A percentile compares a stretch with the other conserved stretches of the same genome.
phyloP scores from a whole-genome alignment of 2,113 vertebrate genomes.

The Pangasianodon hypophthalmus region DNA sequence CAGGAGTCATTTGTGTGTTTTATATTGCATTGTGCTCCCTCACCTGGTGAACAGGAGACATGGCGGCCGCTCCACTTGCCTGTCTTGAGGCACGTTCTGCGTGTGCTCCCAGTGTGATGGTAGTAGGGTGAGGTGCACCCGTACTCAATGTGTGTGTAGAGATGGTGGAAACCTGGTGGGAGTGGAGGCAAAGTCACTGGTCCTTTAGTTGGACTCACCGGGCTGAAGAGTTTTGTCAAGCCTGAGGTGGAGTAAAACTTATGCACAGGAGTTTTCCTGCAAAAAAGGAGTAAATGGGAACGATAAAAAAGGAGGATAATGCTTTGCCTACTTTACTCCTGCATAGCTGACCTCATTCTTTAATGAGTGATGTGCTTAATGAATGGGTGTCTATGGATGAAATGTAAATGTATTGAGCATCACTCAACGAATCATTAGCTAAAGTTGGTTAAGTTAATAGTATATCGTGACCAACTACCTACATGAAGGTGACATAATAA shows the following conservation, averaged over 20 bases:
- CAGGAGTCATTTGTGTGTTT: not conserved
- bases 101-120: constrained; percentile 87
- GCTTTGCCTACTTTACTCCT: not conserved
- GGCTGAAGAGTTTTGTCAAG: constrained; percentile 70
- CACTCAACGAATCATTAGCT: not conserved
- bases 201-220: constrained; percentile 77
- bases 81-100: constrained; percentile 92
- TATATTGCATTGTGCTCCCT: constrained; percentile 66
- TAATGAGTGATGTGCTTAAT: not conserved
- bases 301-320: not conserved
- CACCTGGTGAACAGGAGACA: constrained; percentile 93
- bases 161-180: constrained; percentile 84
- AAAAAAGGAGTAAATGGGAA: not conserved
- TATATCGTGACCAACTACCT: not conserved
- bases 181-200: constrained; percentile 78
- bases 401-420: not conserved
- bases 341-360: not conserved
- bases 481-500: not conserved
- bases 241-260: constrained; percentile 84
- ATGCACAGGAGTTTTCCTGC: constrained; percentile 90
- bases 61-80: constrained; percentile 97
- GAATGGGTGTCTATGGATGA: not conserved
- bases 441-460: not conserved
- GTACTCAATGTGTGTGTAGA: constrained; percentile 92
- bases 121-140: constrained; percentile 90